phyloP scores from a whole-genome alignment of 2,888 invertebrate genomes.

The Cryptocephalus primarius region DNA sequence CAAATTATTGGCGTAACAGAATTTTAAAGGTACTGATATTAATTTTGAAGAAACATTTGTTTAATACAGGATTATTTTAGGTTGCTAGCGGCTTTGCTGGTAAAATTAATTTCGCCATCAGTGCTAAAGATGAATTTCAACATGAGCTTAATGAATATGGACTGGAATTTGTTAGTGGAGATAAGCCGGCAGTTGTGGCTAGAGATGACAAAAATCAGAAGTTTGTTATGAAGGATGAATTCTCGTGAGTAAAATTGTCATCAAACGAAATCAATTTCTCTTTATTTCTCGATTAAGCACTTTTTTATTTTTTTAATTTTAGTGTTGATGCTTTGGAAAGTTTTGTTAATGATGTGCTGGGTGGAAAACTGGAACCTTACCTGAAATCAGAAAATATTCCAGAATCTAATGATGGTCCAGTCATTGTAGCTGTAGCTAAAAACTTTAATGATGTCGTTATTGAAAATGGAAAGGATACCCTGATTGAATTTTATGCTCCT shows the following conservation, averaged over 20 bases:
- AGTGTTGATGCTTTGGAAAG: constrained; percentile 73
- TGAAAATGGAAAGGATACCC: constrained; percentile 82
- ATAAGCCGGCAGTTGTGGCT: constrained; percentile 83
- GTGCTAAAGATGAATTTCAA: constrained; percentile 87
- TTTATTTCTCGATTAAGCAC: background rate
- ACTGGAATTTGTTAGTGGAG: constrained; percentile 71
- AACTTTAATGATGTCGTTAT: constrained; percentile 93
- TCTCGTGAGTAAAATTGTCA: constrained; percentile 52
- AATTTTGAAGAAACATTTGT: background rate
- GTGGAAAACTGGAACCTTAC: constrained; percentile 77
- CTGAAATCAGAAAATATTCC: constrained; percentile 93
- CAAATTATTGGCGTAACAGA: constrained; percentile 98
- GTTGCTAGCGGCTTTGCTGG: constrained; percentile 44
- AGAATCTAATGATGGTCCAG: constrained; percentile 68
- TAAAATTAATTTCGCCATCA: constrained; percentile 79
- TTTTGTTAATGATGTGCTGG: constrained; percentile 76
- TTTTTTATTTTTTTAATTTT: constrained; percentile 17
- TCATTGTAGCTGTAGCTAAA: constrained; percentile 87
- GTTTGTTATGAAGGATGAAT: constrained; percentile 80
- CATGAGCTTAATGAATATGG: constrained; percentile 93
- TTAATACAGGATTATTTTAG: constrained; percentile 22
- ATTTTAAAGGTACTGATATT: constrained; percentile 60
- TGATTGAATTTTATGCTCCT: constrained; percentile 97
- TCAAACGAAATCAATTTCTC: background rate
- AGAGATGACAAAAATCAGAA: constrained; percentile 78